These are phyloP conservation scores for Sciurus niger DNA, from an alignment of 2,113 vertebrate species.

Conservation along the genomic window DNA sequence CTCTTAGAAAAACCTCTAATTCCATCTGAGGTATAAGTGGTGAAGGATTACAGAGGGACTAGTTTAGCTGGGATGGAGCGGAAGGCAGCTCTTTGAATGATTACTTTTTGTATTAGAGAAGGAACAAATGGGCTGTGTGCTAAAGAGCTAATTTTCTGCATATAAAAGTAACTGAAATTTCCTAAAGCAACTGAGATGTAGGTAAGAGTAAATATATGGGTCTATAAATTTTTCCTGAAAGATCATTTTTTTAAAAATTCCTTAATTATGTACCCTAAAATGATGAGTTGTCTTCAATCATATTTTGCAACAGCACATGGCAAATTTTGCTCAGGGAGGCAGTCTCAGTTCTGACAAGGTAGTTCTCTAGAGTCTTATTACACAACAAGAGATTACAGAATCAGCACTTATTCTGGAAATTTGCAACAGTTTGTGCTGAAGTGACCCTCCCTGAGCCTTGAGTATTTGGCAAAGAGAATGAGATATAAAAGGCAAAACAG, in stretches of 20 bases:
- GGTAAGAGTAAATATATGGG: background rate
- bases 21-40: background rate
- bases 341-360: conserved; percentile 58
- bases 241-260: background rate
- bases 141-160: conserved; percentile 1
- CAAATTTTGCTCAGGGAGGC: conserved; percentile 59
- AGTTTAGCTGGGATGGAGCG: background rate
- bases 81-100: background rate
- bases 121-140: background rate
- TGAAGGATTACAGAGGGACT: background rate
- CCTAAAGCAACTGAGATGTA: background rate
- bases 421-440: conserved; percentile 68
- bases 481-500: conserved; percentile 77
- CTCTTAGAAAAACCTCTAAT: background rate
- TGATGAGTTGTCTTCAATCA: conserved; percentile 14
- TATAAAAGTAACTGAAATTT: background rate
- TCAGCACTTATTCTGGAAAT: conserved; percentile 73
- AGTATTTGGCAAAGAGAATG: conserved; percentile 74
- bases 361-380: conserved; percentile 76
- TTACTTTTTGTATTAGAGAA: background rate
- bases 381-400: conserved; percentile 73
- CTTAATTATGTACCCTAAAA: background rate
- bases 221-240: conserved; percentile 10
- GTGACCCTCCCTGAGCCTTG: conserved; percentile 72
- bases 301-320: conserved; percentile 72